Conservation (phyloP, 37 sponge, comb jelly and placozoan genomes). For the Diacarnus erythraeanus region DNA sequence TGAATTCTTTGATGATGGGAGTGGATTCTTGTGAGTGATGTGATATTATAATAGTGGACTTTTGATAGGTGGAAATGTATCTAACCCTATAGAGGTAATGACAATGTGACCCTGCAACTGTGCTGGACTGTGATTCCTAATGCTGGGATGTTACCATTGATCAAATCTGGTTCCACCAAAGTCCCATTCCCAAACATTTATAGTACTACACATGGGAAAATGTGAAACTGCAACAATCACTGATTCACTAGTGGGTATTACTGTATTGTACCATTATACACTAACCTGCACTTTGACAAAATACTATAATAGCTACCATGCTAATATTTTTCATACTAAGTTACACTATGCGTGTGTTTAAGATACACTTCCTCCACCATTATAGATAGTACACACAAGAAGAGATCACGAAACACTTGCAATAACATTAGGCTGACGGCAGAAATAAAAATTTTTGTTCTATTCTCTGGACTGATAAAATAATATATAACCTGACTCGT, state of each 20-base stretch:
- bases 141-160: slow-evolving; percentile 84
- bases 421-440: neutral
- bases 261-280: too few relatives aligned
- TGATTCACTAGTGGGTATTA: too few relatives aligned
- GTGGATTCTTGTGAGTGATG: slow-evolving; percentile 67
- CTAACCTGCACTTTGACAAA: too few relatives aligned
- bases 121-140: slow-evolving; percentile 93
- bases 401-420: neutral
- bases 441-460: neutral
- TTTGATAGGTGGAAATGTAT: neutral
- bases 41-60: neutral
- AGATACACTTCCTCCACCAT: too few relatives aligned
- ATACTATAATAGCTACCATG: too few relatives aligned
- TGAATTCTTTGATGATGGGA: slow-evolving; percentile 92
- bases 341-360: too few relatives aligned
- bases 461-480: slow-evolving; percentile 88
- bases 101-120: slow-evolving; percentile 72
- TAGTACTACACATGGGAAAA: too few relatives aligned
- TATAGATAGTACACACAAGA: neutral
- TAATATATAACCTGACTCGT: slow-evolving; percentile 92
- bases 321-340: too few relatives aligned
- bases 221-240: too few relatives aligned
- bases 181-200: slow-evolving; percentile 52
- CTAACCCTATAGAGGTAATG: slow-evolving; percentile 76
- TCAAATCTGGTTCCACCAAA: slow-evolving; percentile 23